Base-by-base conservation (phyloP, 2,888 invertebrate genomes). In the Dicyrtoma fusca region DNA sequence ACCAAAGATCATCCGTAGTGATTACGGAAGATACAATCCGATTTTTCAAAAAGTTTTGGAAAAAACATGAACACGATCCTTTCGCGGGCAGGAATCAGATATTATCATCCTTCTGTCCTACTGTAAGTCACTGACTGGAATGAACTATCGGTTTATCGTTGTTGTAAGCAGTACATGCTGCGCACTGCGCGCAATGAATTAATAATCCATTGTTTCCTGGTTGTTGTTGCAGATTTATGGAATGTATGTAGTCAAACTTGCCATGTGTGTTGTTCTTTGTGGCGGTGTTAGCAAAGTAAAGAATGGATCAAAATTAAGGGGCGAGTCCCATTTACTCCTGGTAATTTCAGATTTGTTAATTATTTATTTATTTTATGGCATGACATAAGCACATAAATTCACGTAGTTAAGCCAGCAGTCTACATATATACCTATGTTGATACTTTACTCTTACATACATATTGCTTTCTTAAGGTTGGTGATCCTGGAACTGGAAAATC, bases 401-500 rank as follows among this genome's bases (percentile, higher is more conserved):
- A n/a, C n/a, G n/a, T n/a, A n/a, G n/a, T n/a, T n/a, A n/a, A n/a
- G n/a, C n/a, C n/a, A n/a, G n/a, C n/a, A n/a, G n/a, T n/a, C n/a
- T n/a, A n/a, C n/a, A n/a, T n/a, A n/a, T n/a, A n/a, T n/a, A n/a
- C n/a, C n/a, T n/a, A n/a, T n/a, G n/a, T n/a, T n/a, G n/a, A n/a
- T n/a, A n/a, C n/a, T n/a, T n/a, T n/a, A n/a, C n/a, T n/a, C n/a
- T n/a, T n/a, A n/a, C n/a, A n/a, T n/a, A n/a, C n/a, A n/a, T n/a
- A n/a, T n/a, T n/a, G n/a, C n/a, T n/a, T n/a, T n/a, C n/a, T n/a
- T n/a, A n/a, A n/a, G n/a, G n/a, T 64, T 14, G 95, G 95, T 5
- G 95, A 95, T 86, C 86, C 86, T 76, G 94, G 95, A 14, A 94
- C 94, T 0, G 95, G 93, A 5, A 95, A 95, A 83, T 94, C 95